Percentiles rank a stretch among this genome's conserved stretches.
Conservation (phyloP, 2,888 invertebrate genomes). For the Prenolepis imparis region DNA sequence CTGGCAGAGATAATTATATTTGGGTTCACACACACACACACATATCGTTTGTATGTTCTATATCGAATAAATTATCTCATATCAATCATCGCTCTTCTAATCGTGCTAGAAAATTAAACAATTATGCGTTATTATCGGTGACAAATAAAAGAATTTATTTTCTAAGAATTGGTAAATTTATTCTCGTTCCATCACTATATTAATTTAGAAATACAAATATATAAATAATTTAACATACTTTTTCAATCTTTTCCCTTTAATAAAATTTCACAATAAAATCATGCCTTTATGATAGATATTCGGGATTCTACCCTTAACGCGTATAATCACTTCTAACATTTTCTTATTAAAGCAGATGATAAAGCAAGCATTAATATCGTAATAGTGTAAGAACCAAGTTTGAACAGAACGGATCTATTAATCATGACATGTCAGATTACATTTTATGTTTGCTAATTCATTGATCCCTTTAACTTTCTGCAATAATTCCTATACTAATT, state of each 20-base stretch:
- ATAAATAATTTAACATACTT: not conserved
- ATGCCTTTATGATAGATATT: not conserved
- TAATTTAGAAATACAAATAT: not conserved
- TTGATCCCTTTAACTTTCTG: constrained; percentile 10
- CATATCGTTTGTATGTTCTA: not conserved
- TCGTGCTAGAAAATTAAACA: constrained; percentile 31
- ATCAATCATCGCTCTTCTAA: constrained; percentile 13
- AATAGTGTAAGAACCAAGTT: constrained; percentile 33
- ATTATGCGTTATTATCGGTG: constrained; percentile 7
- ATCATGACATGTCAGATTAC: constrained; percentile 28
- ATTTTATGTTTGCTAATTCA: constrained; percentile 25
- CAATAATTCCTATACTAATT: not conserved
- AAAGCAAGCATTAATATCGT: constrained; percentile 35
- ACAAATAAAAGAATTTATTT: constrained; percentile 3
- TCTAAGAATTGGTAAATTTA: not conserved
- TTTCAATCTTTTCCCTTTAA: not conserved
- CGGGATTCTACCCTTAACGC: not conserved
- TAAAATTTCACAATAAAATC: not conserved
- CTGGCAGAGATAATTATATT: constrained; percentile 13
- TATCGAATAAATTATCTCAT: constrained; percentile 9
- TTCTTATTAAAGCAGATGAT: constrained; percentile 34
- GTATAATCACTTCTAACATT: constrained; percentile 22
- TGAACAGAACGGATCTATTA: constrained; percentile 31
- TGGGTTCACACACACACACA: not conserved
- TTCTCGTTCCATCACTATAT: not conserved